Percentiles rank a stretch among this genome's conserved stretches.
These are phyloP conservation scores for Dascillus cervinus DNA, from an alignment of 2,888 invertebrate genomes.

Conservation along the genomic window DNA sequence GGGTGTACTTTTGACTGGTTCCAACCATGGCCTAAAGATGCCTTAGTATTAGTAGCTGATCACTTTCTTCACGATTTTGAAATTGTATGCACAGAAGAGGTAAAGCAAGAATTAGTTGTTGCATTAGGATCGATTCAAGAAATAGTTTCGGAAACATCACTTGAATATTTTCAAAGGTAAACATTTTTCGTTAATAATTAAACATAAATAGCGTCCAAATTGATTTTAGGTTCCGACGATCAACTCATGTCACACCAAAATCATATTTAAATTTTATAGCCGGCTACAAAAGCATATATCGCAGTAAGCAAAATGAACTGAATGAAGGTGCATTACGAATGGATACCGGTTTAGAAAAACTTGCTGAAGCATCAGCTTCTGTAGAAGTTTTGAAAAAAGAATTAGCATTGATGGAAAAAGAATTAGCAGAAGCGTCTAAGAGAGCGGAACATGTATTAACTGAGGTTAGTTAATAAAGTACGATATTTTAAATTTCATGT, in stretches of 20 bases:
- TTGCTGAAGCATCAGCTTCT: conserved; percentile 90
- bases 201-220: background rate
- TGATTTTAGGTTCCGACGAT: conserved; percentile 65
- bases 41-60: conserved; percentile 83
- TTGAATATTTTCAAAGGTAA: conserved; percentile 75
- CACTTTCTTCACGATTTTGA: conserved; percentile 86
- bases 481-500: conserved; percentile 10
- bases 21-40: conserved; percentile 96
- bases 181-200: conserved; percentile 3
- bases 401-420: conserved; percentile 89
- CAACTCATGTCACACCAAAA: conserved; percentile 95
- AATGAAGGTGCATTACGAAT: conserved; percentile 86
- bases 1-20: conserved; percentile 99
- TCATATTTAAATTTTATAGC: conserved; percentile 93
- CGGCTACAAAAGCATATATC: conserved; percentile 92
- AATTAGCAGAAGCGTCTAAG: conserved; percentile 85
- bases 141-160: conserved; percentile 75
- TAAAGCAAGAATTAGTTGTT: conserved; percentile 79
- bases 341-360: conserved; percentile 92
- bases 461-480: conserved; percentile 45
- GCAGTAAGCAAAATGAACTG: conserved; percentile 79
- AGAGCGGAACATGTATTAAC: conserved; percentile 82
- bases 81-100: conserved; percentile 76
- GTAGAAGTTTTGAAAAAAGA: conserved; percentile 88
- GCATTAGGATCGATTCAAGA: conserved; percentile 93